Base-by-base conservation (phyloP, 2,888 invertebrate species). In the Mellilla xanthometata region DNA sequence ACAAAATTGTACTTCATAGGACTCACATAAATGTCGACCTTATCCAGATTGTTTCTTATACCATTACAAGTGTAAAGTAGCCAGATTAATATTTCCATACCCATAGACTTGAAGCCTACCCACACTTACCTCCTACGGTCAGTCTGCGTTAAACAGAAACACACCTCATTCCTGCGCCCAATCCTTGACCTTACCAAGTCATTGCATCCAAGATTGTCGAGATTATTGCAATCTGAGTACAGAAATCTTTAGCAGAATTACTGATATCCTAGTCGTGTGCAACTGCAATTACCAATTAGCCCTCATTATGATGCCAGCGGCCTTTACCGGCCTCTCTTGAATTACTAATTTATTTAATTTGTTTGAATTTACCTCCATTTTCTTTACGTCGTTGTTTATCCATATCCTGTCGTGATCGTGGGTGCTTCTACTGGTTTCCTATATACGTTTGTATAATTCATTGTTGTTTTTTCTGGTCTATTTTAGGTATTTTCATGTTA, bases 261-360 rank as follows among this genome's bases (percentile, higher is more conserved):
- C 35, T 12, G 29, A 47, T 36, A 52, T 52, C 52, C 47, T 48
- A 48, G 29, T 32, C 34, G 29, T 35, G 35, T 40, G 47, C 52
- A 52, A 42, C 45, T 45, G 46, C 44, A 42, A 49, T 52, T 50
- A 52, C 51, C 53, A 49, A 54, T 56, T 52, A 52, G 44, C 44
- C 12, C 38, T 48, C 52, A 52, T 55, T 55, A 46, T 38, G 36
- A 50, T 57, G 54, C 52, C 34, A 46, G 15, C 15, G 15, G 15
- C 2, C 15, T 19, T 6, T 19, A 19, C 39, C 30, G 10, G 24
- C 15, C 38, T 12, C 41, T 30, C 27, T 49, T 52, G 39, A 43
- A 50, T 54, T 50, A 49, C 54, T 52, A 49, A 52, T 52, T 52
- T 45, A 45, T 35, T 27, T 15, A 26, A 28, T 24, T 34, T 29